Evolutionary conservation across 2,888 invertebrate species (phyloP), one percentile per base, ranked within the genome.

Genomic region (Acheta domesticus): DNA sequence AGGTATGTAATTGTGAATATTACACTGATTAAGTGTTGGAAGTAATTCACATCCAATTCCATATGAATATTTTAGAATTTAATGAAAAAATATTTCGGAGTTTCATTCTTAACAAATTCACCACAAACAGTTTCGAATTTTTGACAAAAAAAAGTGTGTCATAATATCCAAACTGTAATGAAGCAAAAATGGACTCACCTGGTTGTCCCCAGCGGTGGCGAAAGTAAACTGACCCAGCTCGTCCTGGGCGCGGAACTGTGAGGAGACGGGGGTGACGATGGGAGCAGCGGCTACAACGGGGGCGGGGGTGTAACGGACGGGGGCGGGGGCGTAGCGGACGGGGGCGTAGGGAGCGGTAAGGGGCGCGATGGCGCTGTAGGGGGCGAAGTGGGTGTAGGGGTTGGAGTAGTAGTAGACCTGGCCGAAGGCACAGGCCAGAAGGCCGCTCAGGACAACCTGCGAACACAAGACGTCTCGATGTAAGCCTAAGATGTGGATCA

Each of bases 171-270:
- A 73, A 75, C 11, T 75, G 21, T 1, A 5, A 16, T 75, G 20
- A 75, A 75, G 11, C 23, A 36, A 21, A 4, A 2, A 8, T 75
- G 8, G 8, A 36, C 36, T 80, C 75, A 82, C 83, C 80, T 83
- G 83, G 77, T 82, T 83, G 78, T 83, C 83, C 14, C 83, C 84
- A 74, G 83, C 80, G 82, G 83, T 82, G 36, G 83, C 84, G 81
- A 84, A 85, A 76, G 83, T 80, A 81, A 83, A 83, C 82, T 83
- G 83, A 76, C 84, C 84, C 16, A 84, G 81, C 80, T 82, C 83
- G 77, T 84, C 83, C 80, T 84, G 84, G 5, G 83, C 82, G 79
- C 83, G 84, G 82, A 82, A 84, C 79, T 81, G 82, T 48, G 79
- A 78, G 62, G 80, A 77, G 62, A 79, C 74, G 77, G 80, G 48